A percentile compares a stretch with the other conserved stretches of the same genome.
These are phyloP conservation scores for Hyla sarda DNA, from an alignment of 2,113 vertebrate species.

Conservation along the genomic window DNA sequence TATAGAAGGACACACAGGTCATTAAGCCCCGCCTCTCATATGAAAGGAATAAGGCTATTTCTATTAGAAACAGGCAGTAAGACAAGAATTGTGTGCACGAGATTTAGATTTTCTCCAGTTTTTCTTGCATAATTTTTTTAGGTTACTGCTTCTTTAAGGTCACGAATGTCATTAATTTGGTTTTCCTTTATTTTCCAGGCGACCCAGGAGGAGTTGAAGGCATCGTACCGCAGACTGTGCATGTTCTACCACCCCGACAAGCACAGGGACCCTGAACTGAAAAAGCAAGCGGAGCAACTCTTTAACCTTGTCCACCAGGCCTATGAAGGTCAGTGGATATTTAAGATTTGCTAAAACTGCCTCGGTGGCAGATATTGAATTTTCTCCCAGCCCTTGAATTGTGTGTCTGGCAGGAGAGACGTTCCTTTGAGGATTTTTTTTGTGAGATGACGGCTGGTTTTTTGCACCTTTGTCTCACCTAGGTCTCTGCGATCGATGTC, in stretches of 20 bases:
- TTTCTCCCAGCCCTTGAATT: constrained; percentile 60
- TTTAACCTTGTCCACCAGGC: constrained; percentile 97
- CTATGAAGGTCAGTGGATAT: constrained; percentile 87
- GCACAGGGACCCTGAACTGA: constrained; percentile 95
- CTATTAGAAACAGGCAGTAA: too few relatives aligned
- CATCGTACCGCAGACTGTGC: constrained; percentile 91
- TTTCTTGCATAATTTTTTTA: too few relatives aligned
- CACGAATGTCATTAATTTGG: not conserved
- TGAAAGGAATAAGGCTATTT: too few relatives aligned
- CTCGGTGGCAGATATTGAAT: constrained; percentile 32
- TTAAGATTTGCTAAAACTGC: not conserved
- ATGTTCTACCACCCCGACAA: constrained; percentile 99
- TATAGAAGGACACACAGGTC: too few relatives aligned
- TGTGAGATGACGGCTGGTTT: constrained; percentile 46
- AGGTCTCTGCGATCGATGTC: constrained; percentile 56
- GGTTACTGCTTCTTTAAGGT: not conserved
- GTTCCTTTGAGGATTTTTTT: constrained; percentile 42
- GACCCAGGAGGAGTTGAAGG: constrained; percentile 93
- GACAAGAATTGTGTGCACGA: too few relatives aligned
- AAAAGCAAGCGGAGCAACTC: constrained; percentile 88
- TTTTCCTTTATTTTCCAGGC: constrained; percentile 76
- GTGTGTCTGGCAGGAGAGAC: constrained; percentile 39
- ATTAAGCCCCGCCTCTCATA: too few relatives aligned
- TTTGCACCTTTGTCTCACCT: constrained; percentile 56
- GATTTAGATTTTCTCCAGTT: too few relatives aligned